Evolutionary conservation across 1,140 invertebrate genomes (phyloP), one percentile per base, ranked within the genome.

Genomic region (Micrasema minimum): DNA sequence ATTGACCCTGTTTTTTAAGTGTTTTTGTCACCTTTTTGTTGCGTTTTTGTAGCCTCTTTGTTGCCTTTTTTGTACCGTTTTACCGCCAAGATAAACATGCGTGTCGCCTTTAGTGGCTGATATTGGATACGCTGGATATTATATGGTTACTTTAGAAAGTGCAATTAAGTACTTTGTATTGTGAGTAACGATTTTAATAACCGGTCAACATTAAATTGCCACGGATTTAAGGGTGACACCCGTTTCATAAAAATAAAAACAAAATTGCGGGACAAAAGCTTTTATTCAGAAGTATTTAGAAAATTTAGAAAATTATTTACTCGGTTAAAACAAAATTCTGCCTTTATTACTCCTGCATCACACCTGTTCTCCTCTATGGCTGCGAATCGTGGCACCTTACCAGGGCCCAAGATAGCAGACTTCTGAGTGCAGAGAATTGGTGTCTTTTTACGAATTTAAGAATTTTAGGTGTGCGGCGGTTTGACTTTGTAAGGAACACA

Each of bases 131-230:
- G 68, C 62, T 67, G 61, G 66, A 71, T 69, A 66, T 70, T 71
- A 53, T 71, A 53, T 68, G 59, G 62, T 48, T 31, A 38, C 53
- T 26, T 72, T 61, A 69, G 22, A 22, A 35, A 16, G 26, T 50
- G 64, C 68, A 74, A 74, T 74, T 71, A 71, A 68, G 59, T 67
- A 74, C 68, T 71, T 74, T 74, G 72, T 74, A 59, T 31, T 14
- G n/a, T 62, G n/a, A n/a, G n/a, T 66, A 6, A 4, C 7, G 43
- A 22, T 68, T 68, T 68, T 45, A 22, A 51, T 31, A 38, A 68
- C 66, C 66, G 66, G 66, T 59, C 66, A 68, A 68, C 10, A 16
- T 37, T 16, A 38, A 37, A 57, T 16, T 57, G 26, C 37, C 20
- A 7, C 53, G 6, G 35, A 6, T 46, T 62, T 37, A 9, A 10